Evolutionary conservation across 2,888 invertebrate genomes (phyloP).

Genomic region (Taphrorychus bicolor): DNA sequence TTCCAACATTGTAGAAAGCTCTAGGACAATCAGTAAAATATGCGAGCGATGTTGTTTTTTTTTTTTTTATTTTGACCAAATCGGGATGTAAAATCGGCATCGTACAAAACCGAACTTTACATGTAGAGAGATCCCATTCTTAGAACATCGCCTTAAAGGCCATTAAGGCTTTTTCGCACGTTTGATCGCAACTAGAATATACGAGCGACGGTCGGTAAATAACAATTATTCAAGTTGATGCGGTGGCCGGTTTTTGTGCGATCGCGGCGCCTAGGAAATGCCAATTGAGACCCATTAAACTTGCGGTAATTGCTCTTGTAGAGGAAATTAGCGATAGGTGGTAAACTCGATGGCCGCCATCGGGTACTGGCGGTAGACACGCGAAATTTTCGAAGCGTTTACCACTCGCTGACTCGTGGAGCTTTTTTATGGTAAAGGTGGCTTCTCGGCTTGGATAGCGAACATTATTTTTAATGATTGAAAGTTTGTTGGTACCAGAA

Average conservation of each 20-base stretch:
- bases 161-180: conserved; percentile 24
- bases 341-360: conserved; percentile 19
- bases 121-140: not conserved
- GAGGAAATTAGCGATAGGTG: conserved; percentile 32
- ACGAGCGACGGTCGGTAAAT: conserved; percentile 34
- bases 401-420: not conserved
- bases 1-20: too few species aligned
- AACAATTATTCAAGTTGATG: conserved; percentile 43
- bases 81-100: not conserved
- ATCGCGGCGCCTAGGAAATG: conserved; percentile 38
- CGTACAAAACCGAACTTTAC: conserved; percentile 2
- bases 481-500: too few species aligned
- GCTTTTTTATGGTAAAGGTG: not conserved
- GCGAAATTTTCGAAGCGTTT: conserved; percentile 19
- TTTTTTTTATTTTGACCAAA: not conserved
- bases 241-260: conserved; percentile 38
- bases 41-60: not conserved
- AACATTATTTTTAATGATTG: not conserved
- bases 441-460: not conserved
- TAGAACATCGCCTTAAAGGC: conserved; percentile 23
- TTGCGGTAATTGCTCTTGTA: conserved; percentile 31
- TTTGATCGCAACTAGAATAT: conserved; percentile 18
- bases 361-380: conserved; percentile 17
- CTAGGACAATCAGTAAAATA: not conserved
- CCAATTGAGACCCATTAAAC: conserved; percentile 39